Evolutionary conservation across 2,113 vertebrate species (phyloP), one percentile per base, ranked within the genome.

Genomic region (Myxocyprinus asiaticus): DNA sequence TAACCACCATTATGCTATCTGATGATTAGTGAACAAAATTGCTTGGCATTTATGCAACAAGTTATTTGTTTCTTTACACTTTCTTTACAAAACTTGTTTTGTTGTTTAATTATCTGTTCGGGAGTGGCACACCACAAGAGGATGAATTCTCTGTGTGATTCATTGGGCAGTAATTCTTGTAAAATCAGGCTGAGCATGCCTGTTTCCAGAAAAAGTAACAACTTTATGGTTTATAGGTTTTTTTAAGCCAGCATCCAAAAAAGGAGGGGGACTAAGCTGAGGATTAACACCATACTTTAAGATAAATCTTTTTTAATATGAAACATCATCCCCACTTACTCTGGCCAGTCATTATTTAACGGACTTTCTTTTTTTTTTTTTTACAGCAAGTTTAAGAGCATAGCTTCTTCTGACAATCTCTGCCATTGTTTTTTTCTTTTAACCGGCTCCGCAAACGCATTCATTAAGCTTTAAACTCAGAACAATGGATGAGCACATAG

Each of bases 251-350:
- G 79, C 81, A 86, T 84, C 83, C 86, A 47, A 55, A 69, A 70
- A 70, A 62, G 87, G 85, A 83, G 75, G 67, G 78, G 89, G 86
- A 91, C 92, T 92, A 91, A 91, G 90, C 81, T 87, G 81, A 81
- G 87, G 90, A 92, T 91, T 92, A 93, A 86, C 88, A 89, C 86
- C 88, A 88, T 90, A 90, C 87, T 92, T 91, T 91, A 90, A 93
- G 89, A 92, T 90, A 90, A 90, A 92, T 92, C 88, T 90, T 89
- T 91, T 92, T 93, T 90, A 90, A 92, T 89, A 88, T 90, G 91
- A 92, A 91, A 92, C 87, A 87, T 91, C 89, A 92, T 92, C 89
- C 89, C 81, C 11, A 85, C 88, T 91, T 90, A 88, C 91, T 92
- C 88, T 82, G 86, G 87, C 85, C 88, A 90, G 88, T 85, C 81